These are phyloP conservation scores for Rotaria magnacalcarata DNA, from an alignment of 2,888 invertebrate genomes.

Conservation along the genomic window DNA sequence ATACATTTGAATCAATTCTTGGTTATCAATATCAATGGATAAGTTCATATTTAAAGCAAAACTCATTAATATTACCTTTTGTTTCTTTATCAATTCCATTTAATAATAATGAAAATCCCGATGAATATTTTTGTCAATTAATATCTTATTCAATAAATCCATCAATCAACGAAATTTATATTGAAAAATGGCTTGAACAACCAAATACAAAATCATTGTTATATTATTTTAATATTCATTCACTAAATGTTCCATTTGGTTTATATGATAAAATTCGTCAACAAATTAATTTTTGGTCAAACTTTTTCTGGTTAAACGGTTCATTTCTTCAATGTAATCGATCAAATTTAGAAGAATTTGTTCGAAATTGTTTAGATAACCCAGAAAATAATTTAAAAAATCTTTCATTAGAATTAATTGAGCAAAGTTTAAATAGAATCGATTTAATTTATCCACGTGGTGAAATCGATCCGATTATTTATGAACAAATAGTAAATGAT, in stretches of 20 bases:
- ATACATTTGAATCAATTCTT: not conserved
- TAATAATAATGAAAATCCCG: not conserved
- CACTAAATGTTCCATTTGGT: not conserved
- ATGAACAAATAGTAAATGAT: slow-evolving; percentile 10
- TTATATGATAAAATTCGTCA: not conserved
- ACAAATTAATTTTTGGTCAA: not conserved
- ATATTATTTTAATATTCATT: not conserved
- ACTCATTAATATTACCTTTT: not conserved
- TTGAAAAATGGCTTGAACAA: slow-evolving; percentile 17
- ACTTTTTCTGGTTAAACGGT: slow-evolving; percentile 10
- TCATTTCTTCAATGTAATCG: not conserved
- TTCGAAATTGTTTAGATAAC: not conserved
- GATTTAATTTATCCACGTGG: not conserved
- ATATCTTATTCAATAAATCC: not conserved
- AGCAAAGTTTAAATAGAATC: slow-evolving; percentile 9
- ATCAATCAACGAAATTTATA: not conserved
- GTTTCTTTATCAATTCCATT: not conserved
- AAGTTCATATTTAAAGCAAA: not conserved
- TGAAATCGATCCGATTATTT: slow-evolving; percentile 1
- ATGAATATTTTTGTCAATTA: slow-evolving; percentile 26
- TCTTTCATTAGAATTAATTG: not conserved
- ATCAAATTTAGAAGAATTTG: not conserved
- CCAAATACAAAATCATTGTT: not conserved
- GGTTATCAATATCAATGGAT: slow-evolving; percentile 14
- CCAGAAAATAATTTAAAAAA: not conserved